Conservation (phyloP, 2,888 invertebrate genomes). For the Lepas anatifera region DNA sequence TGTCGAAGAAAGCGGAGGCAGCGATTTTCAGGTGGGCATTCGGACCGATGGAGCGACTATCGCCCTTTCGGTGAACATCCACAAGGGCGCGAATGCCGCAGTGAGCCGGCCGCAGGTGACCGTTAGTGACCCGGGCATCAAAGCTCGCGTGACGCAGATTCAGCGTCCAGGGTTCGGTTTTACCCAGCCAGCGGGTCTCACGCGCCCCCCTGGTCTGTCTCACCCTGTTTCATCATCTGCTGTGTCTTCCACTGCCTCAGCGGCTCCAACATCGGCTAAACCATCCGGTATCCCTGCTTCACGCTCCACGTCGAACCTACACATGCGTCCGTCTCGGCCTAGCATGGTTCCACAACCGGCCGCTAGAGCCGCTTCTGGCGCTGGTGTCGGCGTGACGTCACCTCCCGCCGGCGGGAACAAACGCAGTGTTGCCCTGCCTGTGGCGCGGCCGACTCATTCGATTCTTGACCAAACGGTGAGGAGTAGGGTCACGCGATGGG, state of each 20-base stretch:
- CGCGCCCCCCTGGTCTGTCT: no score
- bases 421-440: no score
- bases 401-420: not conserved
- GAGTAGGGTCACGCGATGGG: not conserved
- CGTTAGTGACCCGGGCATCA: not conserved
- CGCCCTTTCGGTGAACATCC: constrained; percentile 6
- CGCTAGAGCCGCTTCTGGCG: not conserved
- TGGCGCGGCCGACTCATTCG: no score
- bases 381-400: not conserved
- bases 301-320: no score
- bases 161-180: not conserved
- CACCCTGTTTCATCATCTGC: no score
- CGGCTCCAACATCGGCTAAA: no score
- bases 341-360: not conserved
- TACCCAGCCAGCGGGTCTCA: not conserved
- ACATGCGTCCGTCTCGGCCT: not conserved
- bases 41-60: not conserved
- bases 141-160: not conserved
- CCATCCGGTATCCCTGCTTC: no score
- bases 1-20: no score
- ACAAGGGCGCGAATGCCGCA: no score
- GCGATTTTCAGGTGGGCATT: not conserved
- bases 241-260: no score
- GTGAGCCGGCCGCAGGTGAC: constrained; percentile 6
- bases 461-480: not conserved